These are phyloP conservation scores for Synergus japonicus DNA, from an alignment of 2,888 invertebrate species.

Conservation along the genomic window DNA sequence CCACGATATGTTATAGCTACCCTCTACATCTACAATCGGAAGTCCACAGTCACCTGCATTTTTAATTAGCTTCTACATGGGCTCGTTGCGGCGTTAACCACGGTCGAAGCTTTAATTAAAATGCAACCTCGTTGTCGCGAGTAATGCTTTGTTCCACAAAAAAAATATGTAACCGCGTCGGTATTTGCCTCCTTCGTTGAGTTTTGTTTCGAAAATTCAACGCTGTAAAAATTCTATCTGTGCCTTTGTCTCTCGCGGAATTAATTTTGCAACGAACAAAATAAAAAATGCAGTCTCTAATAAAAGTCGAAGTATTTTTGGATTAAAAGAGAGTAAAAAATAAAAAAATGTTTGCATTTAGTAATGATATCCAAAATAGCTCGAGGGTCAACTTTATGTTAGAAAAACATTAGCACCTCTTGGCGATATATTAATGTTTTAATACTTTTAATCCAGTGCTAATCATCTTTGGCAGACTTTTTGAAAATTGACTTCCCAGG, in stretches of 20 bases:
- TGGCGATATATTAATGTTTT: too few species aligned
- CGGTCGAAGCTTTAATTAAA: slow-evolving; percentile 38
- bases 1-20: neutral
- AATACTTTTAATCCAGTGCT: too few species aligned
- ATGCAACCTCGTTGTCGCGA: slow-evolving; percentile 29
- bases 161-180: slow-evolving; percentile 6
- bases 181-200: slow-evolving; percentile 22
- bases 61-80: slow-evolving; percentile 36
- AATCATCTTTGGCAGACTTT: too few species aligned
- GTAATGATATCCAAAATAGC: neutral
- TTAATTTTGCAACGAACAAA: neutral
- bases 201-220: slow-evolving; percentile 3
- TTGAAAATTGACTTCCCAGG: too few species aligned
- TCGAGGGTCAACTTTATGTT: neutral
- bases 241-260: neutral
- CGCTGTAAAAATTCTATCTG: slow-evolving; percentile 24
- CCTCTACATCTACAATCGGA: slow-evolving; percentile 19
- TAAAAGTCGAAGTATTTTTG: slow-evolving; percentile 36
- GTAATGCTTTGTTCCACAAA: slow-evolving; percentile 30
- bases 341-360: neutral
- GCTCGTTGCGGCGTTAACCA: slow-evolving; percentile 31
- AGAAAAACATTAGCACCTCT: too few species aligned
- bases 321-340: neutral
- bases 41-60: slow-evolving; percentile 33
- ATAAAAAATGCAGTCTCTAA: neutral